These are phyloP conservation scores for Muscina levida DNA, from an alignment of 2,888 invertebrate species.

Conservation along the genomic window DNA sequence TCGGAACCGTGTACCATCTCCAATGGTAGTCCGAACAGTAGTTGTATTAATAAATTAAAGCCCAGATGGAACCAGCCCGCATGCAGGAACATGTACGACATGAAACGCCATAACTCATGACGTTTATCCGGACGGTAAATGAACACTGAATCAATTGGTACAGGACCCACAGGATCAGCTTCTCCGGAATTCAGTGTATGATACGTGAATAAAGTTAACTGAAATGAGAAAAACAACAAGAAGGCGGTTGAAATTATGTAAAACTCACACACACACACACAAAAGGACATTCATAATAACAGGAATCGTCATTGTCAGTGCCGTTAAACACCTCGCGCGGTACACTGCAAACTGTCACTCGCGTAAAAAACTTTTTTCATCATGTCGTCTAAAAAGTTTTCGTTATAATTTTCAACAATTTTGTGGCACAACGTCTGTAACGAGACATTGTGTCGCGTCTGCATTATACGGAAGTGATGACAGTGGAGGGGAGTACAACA, in stretches of 20 bases:
- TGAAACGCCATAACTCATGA: slow-evolving; percentile 95
- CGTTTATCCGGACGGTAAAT: slow-evolving; percentile 96
- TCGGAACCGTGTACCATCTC: slow-evolving; percentile 98
- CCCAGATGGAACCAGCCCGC: slow-evolving; percentile 97
- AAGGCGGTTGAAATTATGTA: background rate
- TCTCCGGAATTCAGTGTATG: slow-evolving; percentile 90
- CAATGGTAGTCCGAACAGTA: slow-evolving; percentile 94
- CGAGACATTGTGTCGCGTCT: slow-evolving; percentile 61
- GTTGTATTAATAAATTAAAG: slow-evolving; percentile 96
- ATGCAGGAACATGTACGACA: slow-evolving; percentile 96
- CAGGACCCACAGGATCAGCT: slow-evolving; percentile 91
- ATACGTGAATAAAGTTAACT: slow-evolving; percentile 96
- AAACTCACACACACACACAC: too few relatives aligned
- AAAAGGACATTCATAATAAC: slow-evolving; percentile 5
- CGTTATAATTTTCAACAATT: background rate
- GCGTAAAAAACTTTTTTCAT: slow-evolving; percentile 20
- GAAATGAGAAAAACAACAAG: slow-evolving; percentile 77
- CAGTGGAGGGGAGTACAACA: slow-evolving; percentile 1
- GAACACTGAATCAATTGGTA: slow-evolving; percentile 95
- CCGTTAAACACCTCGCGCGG: background rate
- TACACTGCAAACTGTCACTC: background rate
- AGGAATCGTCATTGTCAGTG: slow-evolving; percentile 6
- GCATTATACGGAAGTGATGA: slow-evolving; percentile 29
- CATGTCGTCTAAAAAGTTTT: slow-evolving; percentile 9
- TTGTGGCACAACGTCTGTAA: slow-evolving; percentile 38